Base-by-base conservation (phyloP, 35 echinoderm and acorn worm genomes). In the Eucidaris tribuloides region DNA sequence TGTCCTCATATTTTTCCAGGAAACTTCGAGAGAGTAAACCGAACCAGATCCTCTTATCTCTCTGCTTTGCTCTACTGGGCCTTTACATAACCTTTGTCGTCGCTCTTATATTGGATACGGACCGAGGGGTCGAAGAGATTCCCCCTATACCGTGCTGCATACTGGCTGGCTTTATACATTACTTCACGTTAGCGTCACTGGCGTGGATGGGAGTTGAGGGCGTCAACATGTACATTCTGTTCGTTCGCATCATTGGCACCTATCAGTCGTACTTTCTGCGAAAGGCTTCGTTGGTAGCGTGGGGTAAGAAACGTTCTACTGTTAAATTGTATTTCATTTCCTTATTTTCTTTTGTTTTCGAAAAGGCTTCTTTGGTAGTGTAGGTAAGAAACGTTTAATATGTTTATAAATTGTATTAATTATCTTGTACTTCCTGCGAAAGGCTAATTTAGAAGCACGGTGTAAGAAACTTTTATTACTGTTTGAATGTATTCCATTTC, bases 191-290 rank as follows among this genome's bases (percentile, higher is more conserved):
- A 19, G 28, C 85, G 2, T 58, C 65, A 6, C 37, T 93, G 3
- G 28, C 63, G 1, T 93, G 91, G 91, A 93, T 93, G 91, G 71
- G 79, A 7, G 58, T n/a, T n/a, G n/a, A n/a, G n/a, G n/a, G n/a
- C n/a, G n/a, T n/a, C n/a, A n/a, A n/a, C n/a, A n/a, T n/a, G 85
- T 84, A 93, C 34, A 56, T 88, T 19, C 38, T 89, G 19, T 78
- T 93, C 17, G 80, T 93, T 0, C 81, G 78, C 23, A 85, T 93
- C 23, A 36, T 93, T 19, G 77, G 89, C 20, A 59, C 65, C 18
- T 15, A 65, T 20, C 39, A 77, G 14, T 24, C 25, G 9, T 29
- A 66, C 32, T 93, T 93, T 35, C 24, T 93, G 46, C 44, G 82
- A 7, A 93, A 89, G 54, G 83, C 90, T 18, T 92, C 83, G 1